Conservation (phyloP, 2,797 vertebrate genomes). For the Takifugu ocellatus region DNA sequence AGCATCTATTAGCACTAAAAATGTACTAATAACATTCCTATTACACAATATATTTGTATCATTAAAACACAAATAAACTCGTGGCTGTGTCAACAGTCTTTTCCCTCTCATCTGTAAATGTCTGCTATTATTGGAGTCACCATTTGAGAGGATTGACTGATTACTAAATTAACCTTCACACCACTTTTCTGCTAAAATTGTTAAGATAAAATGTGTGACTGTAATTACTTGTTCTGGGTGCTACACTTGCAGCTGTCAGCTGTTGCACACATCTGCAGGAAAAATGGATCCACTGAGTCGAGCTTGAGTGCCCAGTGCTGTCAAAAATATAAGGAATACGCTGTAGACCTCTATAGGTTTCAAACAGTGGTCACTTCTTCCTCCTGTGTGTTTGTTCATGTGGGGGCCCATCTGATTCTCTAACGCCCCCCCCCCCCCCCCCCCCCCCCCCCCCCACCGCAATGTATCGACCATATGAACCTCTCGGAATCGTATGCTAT, state of each 20-base stretch:
- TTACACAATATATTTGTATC: too few relatives aligned
- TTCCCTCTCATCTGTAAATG: conserved; percentile 11
- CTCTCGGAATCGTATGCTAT: too few relatives aligned
- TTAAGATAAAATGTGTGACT: conserved; percentile 56
- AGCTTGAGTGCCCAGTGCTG: conserved; percentile 10
- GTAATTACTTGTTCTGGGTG: conserved; percentile 49
- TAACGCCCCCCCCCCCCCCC: background rate
- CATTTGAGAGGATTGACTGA: conserved; percentile 63
- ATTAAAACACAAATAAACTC: too few relatives aligned
- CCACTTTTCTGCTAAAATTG: conserved; percentile 55
- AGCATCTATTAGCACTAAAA: too few relatives aligned
- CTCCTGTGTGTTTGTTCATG: too few relatives aligned
- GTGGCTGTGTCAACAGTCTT: too few relatives aligned
- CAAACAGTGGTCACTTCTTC: too few relatives aligned
- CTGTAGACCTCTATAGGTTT: too few relatives aligned
- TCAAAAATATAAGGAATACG: background rate
- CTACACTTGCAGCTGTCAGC: conserved; percentile 74
- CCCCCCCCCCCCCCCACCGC: too few relatives aligned
- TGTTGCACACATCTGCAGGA: conserved; percentile 69
- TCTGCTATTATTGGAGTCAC: conserved; percentile 32
- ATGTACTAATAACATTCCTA: too few relatives aligned
- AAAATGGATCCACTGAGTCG: conserved; percentile 22
- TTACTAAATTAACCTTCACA: conserved; percentile 74
- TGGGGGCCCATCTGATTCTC: too few relatives aligned
- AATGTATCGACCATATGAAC: too few relatives aligned